These are phyloP conservation scores for Cheilosia pagana DNA, from an alignment of 2,888 invertebrate species.

Conservation along the genomic window DNA sequence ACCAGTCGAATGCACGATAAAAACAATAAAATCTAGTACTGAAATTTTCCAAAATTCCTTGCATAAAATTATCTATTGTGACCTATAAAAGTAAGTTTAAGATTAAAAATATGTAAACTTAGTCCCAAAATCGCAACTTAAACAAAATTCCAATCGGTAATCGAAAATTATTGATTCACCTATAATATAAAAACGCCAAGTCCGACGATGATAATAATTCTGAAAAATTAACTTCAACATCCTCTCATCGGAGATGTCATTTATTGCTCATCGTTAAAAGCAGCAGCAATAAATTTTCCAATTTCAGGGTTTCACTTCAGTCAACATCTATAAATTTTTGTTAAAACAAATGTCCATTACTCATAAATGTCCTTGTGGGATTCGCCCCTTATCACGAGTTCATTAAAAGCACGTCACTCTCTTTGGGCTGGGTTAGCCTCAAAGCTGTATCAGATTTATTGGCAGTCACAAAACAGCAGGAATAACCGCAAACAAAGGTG, in stretches of 20 bases:
- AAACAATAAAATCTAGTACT: no score
- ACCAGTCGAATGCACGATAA: no score
- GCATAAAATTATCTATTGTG: no score
- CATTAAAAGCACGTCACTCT: constrained; percentile 52
- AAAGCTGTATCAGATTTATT: constrained; percentile 51
- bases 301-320: constrained; percentile 14
- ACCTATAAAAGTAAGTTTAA: no score
- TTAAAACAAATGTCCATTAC: constrained; percentile 23
- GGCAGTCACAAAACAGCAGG: constrained; percentile 49
- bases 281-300: constrained; percentile 14
- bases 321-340: constrained; percentile 47
- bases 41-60: no score
- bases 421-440: constrained; percentile 19
- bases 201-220: neutral
- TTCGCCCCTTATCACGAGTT: constrained; percentile 27
- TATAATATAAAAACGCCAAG: neutral
- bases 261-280: neutral
- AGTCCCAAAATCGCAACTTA: no score
- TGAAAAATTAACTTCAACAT: no score
- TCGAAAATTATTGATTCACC: neutral
- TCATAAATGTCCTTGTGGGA: constrained; percentile 37
- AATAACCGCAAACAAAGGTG: constrained; percentile 67
- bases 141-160: neutral
- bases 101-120: no score
- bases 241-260: neutral